These are phyloP conservation scores for Burhinus oedicnemus DNA, from an alignment of 2,113 vertebrate species.

Conservation along the genomic window DNA sequence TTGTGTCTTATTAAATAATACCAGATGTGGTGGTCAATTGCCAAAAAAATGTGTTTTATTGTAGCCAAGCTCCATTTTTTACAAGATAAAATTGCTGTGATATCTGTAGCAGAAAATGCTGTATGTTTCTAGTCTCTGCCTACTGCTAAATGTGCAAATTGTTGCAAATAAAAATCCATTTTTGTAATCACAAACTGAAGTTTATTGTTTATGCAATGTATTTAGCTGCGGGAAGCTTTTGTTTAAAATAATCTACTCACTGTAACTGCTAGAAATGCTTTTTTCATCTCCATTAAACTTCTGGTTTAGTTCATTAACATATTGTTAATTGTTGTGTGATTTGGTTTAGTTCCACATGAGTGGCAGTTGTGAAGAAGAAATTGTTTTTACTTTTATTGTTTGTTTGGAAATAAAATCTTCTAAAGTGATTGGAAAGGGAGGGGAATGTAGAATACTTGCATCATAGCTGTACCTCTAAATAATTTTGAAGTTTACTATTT, in stretches of 20 bases:
- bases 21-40: neutral
- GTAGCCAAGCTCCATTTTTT: neutral
- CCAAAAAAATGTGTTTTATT: neutral
- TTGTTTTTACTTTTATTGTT: neutral
- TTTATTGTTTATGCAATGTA: neutral
- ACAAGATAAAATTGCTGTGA: neutral
- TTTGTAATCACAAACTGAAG: neutral
- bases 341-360: slow-evolving; percentile 28
- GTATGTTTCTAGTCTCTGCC: neutral
- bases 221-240: slow-evolving; percentile 35
- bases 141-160: neutral
- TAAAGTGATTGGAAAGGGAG: neutral
- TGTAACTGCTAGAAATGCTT: neutral
- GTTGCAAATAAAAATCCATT: neutral
- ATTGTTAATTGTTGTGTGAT: slow-evolving; percentile 47
- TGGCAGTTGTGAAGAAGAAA: neutral
- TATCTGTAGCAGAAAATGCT: neutral
- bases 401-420: neutral
- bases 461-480: neutral
- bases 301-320: slow-evolving; percentile 37
- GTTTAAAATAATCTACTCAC: neutral
- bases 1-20: neutral
- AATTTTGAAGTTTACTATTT: neutral
- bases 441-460: neutral
- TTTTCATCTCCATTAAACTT: slow-evolving; percentile 11